Evolutionary conservation across 1,140 invertebrate genomes (phyloP).

Genomic region (Neodiprion virginianus): DNA sequence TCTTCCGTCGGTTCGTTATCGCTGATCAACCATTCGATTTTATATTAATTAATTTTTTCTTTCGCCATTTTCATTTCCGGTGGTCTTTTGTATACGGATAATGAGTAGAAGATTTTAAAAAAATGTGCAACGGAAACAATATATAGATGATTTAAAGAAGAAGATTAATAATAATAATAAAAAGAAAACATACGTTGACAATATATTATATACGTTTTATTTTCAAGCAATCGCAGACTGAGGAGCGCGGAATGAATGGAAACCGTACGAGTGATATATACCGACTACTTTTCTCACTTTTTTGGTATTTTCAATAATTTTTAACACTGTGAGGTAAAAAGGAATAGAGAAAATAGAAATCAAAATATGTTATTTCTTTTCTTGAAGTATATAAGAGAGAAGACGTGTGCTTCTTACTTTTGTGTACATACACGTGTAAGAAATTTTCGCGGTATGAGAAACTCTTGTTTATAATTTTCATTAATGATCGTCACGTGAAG

Average conservation of each 20-base stretch:
- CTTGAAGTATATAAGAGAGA: conserved; percentile 24
- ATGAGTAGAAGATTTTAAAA: not conserved
- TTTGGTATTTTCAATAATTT: not conserved
- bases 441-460: too few relatives aligned
- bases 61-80: not conserved
- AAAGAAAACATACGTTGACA: conserved; percentile 10
- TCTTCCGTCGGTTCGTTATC: not conserved
- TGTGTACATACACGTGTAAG: conserved; percentile 8
- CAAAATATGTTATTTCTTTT: not conserved
- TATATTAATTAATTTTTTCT: too few relatives aligned
- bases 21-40: not conserved
- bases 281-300: conserved; percentile 21
- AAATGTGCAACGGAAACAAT: conserved; percentile 12
- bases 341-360: not conserved
- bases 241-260: conserved; percentile 26
- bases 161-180: conserved; percentile 46
- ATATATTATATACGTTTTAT: conserved; percentile 3
- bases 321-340: not conserved
- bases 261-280: conserved; percentile 16
- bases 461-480: too few relatives aligned
- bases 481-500: too few relatives aligned
- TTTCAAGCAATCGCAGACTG: conserved; percentile 21
- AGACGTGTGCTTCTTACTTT: conserved; percentile 39
- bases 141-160: conserved; percentile 37
- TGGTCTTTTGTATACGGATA: not conserved